Base-by-base conservation (phyloP, 2,797 vertebrate species). In the Capromys pilorides region DNA sequence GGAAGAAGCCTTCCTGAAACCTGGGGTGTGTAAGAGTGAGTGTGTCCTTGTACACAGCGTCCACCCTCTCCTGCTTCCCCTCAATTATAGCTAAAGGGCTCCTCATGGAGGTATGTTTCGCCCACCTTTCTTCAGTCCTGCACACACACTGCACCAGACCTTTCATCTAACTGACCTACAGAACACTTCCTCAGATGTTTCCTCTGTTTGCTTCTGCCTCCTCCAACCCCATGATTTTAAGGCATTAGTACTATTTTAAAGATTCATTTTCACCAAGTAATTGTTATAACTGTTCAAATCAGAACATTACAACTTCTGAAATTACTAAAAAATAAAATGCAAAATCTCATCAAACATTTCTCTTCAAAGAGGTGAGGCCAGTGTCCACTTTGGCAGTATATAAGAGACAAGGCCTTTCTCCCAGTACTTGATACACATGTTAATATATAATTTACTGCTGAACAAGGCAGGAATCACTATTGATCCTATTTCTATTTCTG, bases 1-100 rank as follows among this genome's bases (percentile, higher is more conserved):
- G 26, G 64, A 6, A 13, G 61, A 71, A 14, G 26, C 64, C 41
- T 80, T 69, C 77, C 51, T 13, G 41, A 85, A 59, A 36, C 31
- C 62, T 33, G 41, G 31, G 61, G 0, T 9, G 2, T 31, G 66
- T n/a, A 6, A 66, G 22, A 0, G 6, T 0, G 0, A 16, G 64
- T 66, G 64, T 66, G n/a, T 64, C 41, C 39, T 67, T 73, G n/a
- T 33, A 75, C 26, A 21, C 14, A 54, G 0, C 22, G 22, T 8
- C n/a, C 31, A 66, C 5, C 69, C 33, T 73, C 77, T 49, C 51
- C 41, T 26, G 36, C 54, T 61, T n/a, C 85, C 82, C 59, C 92
- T 28, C 73, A 39, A 11, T 39, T 39, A 21, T 39, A 94, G 39
- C 45, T 49, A 54, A 73, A 85, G 28, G 9, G 33, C 26, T 69